Conservation (phyloP, 2,888 invertebrate genomes). For the Andrena minutula region DNA sequence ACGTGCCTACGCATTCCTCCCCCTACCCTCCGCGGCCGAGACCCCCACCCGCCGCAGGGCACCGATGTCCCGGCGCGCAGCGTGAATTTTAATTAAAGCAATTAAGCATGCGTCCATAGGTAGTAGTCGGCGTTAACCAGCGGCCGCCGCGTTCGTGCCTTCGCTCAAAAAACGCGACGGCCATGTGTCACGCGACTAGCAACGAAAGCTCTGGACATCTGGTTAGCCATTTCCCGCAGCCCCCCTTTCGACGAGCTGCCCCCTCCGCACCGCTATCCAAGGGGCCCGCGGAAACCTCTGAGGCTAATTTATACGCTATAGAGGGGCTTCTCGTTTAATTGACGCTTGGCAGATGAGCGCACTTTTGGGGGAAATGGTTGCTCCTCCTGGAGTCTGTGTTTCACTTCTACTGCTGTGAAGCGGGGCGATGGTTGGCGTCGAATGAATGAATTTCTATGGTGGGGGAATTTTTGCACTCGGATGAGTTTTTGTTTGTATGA, state of each 20-base stretch:
- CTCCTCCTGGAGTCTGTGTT: too few relatives aligned
- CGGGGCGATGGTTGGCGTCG: constrained; percentile 3
- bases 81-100: constrained; percentile 84
- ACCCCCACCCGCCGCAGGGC: constrained; percentile 34
- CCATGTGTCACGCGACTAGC: constrained; percentile 70
- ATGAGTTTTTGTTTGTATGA: too few relatives aligned
- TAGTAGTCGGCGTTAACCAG: constrained; percentile 78
- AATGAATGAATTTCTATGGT: constrained; percentile 9
- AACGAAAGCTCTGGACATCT: constrained; percentile 72
- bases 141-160: constrained; percentile 77
- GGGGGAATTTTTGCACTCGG: constrained; percentile 8
- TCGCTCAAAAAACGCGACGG: constrained; percentile 72
- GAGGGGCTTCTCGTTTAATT: constrained; percentile 68
- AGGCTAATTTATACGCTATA: constrained; percentile 67
- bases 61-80: constrained; percentile 74
- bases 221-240: constrained; percentile 53
- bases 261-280: constrained; percentile 3
- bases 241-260: constrained; percentile 1
- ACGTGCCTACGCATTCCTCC: constrained; percentile 46
- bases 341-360: constrained; percentile 67
- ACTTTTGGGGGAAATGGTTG: neutral
- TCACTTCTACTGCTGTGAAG: neutral
- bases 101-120: constrained; percentile 81
- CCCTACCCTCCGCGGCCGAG: neutral
- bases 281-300: constrained; percentile 51